Evolutionary conservation across 2,113 vertebrate species (phyloP), one percentile per base, ranked within the genome.

Genomic region (Empidonax traillii): DNA sequence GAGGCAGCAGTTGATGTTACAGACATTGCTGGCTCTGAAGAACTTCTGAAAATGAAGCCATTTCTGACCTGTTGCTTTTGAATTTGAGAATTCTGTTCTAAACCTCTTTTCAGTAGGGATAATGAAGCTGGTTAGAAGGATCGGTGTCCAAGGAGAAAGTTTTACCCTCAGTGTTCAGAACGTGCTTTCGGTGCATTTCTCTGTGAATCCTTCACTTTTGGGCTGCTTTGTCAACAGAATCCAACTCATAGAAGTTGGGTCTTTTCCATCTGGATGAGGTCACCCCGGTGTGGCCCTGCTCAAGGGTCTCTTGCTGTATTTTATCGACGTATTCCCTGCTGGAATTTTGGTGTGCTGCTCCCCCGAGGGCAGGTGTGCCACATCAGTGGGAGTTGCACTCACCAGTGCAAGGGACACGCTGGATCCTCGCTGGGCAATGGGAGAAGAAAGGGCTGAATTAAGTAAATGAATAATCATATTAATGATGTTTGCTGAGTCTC

Each of bases 401-500:
- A 2, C 31, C 14, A 35, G 78, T 63, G 9, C 37, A 49, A 49
- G 61, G 76, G 84, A 37, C 0, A 9, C 22, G 16, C 17, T 39
- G 41, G 47, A 43, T 37, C 63, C 55, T 88, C 0, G 0, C 16
- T 35, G 73, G 22, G 72, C 19, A 89, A 35, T 3, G 61, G 61
- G 67, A 44, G 55, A 49, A 39, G 53, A 67, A 55, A 75, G 56
- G 65, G 71, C 55, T 19, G 55, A 47, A 27, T 58, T 67, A 67
- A 92, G 52, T 20, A 81, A 86, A 89, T 47, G 68, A 92, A 74
- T 87, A 92, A 90, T 68, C 85, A 44, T 85, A 87, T 85, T 89
- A 92, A 94, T 82, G 61, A 89, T 95, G 69, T 92, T 96, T 96
- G 80, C 83, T 72, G 7, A 78, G 74, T 65, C 86, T 75, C 86